Evolutionary conservation across 1,140 invertebrate species (phyloP).

Genomic region (Drosophila sucinea): DNA sequence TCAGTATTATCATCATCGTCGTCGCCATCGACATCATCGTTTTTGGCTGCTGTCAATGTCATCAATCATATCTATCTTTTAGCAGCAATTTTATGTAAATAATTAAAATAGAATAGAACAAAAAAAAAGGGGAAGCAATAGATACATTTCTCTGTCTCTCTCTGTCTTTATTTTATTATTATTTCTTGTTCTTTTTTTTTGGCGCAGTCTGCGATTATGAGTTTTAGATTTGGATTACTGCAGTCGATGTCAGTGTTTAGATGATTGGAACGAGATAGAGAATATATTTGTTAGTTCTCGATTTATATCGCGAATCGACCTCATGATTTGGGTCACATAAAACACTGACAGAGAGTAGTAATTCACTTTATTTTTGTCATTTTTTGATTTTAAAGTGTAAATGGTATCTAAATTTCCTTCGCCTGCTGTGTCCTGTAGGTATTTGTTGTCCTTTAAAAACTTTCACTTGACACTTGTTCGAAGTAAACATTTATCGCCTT

Average conservation of each 20-base stretch:
- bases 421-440: too few relatives aligned
- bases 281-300: background rate
- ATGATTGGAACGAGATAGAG: background rate
- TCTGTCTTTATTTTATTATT: background rate
- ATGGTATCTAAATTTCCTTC: too few relatives aligned
- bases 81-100: conserved; percentile 63
- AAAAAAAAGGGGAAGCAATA: background rate
- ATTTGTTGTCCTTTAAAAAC: too few relatives aligned
- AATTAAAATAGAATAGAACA: conserved; percentile 63
- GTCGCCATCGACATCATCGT: conserved; percentile 25
- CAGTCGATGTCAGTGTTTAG: conserved; percentile 11
- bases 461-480: too few relatives aligned
- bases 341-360: too few relatives aligned
- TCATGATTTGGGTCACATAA: background rate
- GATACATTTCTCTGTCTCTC: background rate
- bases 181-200: background rate
- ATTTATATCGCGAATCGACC: background rate
- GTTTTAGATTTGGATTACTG: conserved; percentile 6
- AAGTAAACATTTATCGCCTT: too few relatives aligned
- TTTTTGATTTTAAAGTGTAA: too few relatives aligned
- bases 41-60: conserved; percentile 51
- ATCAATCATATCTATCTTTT: conserved; percentile 64
- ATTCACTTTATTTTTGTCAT: too few relatives aligned
- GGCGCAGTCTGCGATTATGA: conserved; percentile 3
- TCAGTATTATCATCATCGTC: conserved; percentile 37